Evolutionary conservation across 1,140 invertebrate genomes (phyloP), one percentile per base, ranked within the genome.

Genomic region (Matsumurasca onukii): DNA sequence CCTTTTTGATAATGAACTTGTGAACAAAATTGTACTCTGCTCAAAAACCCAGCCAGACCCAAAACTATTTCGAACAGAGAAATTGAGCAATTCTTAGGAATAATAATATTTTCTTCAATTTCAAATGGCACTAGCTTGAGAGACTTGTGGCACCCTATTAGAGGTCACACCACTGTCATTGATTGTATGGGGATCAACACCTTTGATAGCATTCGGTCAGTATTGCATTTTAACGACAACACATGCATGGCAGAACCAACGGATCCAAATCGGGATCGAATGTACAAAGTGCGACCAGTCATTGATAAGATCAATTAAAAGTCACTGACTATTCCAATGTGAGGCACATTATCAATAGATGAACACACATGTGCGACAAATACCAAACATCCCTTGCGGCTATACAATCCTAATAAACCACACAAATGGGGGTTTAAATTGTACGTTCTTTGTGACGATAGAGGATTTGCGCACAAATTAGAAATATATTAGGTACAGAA

Each of bases 361-460:
- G 75, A 73, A 64, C 74, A 78, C 31, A 75, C 78, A 69, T 78
- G 75, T 69, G 25, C 76, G 45, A 73, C 73, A 3, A 78, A 79
- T 71, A 59, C 74, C 25, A 66, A 30, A 1, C 74, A 76, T 72
- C 73, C 69, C 27, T 59, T 79, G 66, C 77, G 66, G 55, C 77
- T 77, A 67, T 79, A 78, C 69, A 61, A 78, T 0, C 75, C 77
- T 30, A 75, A 74, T 15, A 79, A 79, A 67, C 76, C 75, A 17
- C 71, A 77, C 62, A 78, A 77, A 71, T 78, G 73, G 73, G 76
- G 74, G 20, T 78, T 69, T 55, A 78, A 79, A 68, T 55, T 79
- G 17, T 75, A 68, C 55, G 74, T 77, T 39, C 34, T 77, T 9
- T 72, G 68, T 67, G 52, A 67, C 39, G 20, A 34, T 17, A 29